Evolutionary conservation across 2,888 invertebrate species (phyloP), one percentile per base, ranked within the genome.

Genomic region (Pseudococcus longispinus): DNA sequence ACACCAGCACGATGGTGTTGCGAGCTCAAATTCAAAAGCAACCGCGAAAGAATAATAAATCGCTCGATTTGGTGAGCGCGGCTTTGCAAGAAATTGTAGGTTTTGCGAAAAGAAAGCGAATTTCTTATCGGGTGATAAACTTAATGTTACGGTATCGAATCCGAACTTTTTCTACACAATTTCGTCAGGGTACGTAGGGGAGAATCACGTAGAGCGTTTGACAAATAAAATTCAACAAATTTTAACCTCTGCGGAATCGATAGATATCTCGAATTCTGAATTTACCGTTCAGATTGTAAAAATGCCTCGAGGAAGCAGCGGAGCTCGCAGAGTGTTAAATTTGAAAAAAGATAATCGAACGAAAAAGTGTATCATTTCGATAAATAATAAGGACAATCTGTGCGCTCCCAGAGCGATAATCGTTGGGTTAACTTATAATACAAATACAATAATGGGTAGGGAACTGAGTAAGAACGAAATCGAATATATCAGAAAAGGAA

Each of bases 341-440:
- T 60, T 87, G 32, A 11, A 23, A n/a, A n/a, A 85, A 20, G 87
- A 84, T 85, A 55, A n/a, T 4, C 65, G 51, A 51, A 77, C 85
- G n/a, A 87, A 87, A 42, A 26, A 15, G n/a, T 84, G 83, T 65
- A 84, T 87, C 23, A 42, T 44, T 3, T 5, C 42, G 37, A 80
- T 80, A 0, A 87, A 77, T 85, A 87, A 85, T 60, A 85, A 18
- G 8, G 77, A 85, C 29, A 84, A 87, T 15, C 55, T 87, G n/a
- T 84, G 87, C 29, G 29, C 44, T 74, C 84, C 84, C 8, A 4
- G 84, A 11, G 74, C 84, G 5, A 70, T 87, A 37, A 60, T 87
- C 4, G 42, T 46, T 4, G 84, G 84, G 4, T 74, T 84, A 18
- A 87, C 87, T n/a, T 84, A 84, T 29, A 5, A 74, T 15, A 13